A percentile compares a stretch with the other conserved stretches of the same genome.
Conservation (phyloP, 2,113 vertebrate species). For the Spea multiplicata region DNA sequence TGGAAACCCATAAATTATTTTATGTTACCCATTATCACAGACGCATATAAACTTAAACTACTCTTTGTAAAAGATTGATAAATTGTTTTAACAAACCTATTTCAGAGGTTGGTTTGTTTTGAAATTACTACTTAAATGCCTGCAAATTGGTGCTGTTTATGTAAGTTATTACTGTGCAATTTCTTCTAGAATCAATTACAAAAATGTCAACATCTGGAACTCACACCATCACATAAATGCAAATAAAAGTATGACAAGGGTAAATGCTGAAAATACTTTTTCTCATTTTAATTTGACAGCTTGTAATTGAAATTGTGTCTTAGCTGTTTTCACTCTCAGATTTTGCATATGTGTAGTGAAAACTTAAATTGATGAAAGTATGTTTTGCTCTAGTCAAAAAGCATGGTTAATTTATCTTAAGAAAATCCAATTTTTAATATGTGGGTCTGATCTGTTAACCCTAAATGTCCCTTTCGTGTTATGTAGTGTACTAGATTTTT, state of each 20-base stretch:
- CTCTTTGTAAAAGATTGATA: slow-evolving; percentile 11
- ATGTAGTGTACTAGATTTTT: no score
- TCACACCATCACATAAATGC: background rate
- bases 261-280: slow-evolving; percentile 8
- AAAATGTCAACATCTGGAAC: slow-evolving; percentile 37
- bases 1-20: slow-evolving; percentile 15
- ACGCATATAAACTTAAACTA: background rate
- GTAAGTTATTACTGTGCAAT: slow-evolving; percentile 13
- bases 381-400: background rate
- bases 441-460: no score
- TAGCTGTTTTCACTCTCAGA: background rate
- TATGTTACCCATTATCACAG: slow-evolving; percentile 14
- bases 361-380: background rate
- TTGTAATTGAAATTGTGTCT: slow-evolving; percentile 8
- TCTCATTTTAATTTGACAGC: slow-evolving; percentile 12
- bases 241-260: slow-evolving; percentile 3
- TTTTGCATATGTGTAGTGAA: background rate
- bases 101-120: background rate
- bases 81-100: slow-evolving; percentile 20
- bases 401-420: background rate
- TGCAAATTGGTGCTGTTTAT: slow-evolving; percentile 3
- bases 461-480: no score
- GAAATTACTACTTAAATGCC: slow-evolving; percentile 2
- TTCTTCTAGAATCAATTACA: slow-evolving; percentile 15
- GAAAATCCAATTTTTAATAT: no score